A percentile compares a stretch with the other conserved stretches of the same genome.
Conservation (phyloP, 1,140 invertebrate genomes). For the Platyscapa corneri region DNA sequence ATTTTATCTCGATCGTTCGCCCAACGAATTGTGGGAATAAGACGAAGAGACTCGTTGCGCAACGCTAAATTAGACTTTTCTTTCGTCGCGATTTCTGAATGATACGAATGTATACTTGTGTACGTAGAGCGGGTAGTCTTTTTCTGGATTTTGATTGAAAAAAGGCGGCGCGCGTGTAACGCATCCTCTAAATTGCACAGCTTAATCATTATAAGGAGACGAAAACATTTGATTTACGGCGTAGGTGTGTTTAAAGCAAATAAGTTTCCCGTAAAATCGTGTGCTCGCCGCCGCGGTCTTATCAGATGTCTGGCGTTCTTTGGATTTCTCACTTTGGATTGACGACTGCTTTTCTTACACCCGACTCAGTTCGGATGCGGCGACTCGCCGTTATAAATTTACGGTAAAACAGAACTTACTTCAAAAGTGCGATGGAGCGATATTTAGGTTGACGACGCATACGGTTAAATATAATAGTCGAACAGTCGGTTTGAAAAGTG, state of each 20-base stretch:
- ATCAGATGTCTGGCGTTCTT: neutral
- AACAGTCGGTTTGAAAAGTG: too few species aligned
- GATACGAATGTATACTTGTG: neutral
- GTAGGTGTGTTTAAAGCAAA: neutral
- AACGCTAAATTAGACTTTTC: conserved; percentile 62
- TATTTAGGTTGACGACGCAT: too few species aligned
- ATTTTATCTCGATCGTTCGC: conserved; percentile 69
- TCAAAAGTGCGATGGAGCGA: too few species aligned
- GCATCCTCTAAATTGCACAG: neutral
- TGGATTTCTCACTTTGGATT: neutral
- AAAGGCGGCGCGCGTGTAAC: neutral
- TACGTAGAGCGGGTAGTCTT: neutral
- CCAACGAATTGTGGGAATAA: conserved; percentile 13
- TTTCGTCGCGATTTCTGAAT: neutral
- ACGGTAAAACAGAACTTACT: too few species aligned
- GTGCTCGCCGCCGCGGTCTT: neutral
- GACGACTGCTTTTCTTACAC: neutral
- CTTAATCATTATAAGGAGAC: neutral
- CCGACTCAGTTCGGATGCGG: too few species aligned
- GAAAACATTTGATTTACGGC: neutral
- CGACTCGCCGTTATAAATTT: too few species aligned
- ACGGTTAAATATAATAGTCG: too few species aligned
- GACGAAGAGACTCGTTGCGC: conserved; percentile 59
- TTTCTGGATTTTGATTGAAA: neutral
- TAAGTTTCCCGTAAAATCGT: neutral